Evolutionary conservation across 2,113 vertebrate species (phyloP), one percentile per base, ranked within the genome.

Genomic region (Prinia subflava): DNA sequence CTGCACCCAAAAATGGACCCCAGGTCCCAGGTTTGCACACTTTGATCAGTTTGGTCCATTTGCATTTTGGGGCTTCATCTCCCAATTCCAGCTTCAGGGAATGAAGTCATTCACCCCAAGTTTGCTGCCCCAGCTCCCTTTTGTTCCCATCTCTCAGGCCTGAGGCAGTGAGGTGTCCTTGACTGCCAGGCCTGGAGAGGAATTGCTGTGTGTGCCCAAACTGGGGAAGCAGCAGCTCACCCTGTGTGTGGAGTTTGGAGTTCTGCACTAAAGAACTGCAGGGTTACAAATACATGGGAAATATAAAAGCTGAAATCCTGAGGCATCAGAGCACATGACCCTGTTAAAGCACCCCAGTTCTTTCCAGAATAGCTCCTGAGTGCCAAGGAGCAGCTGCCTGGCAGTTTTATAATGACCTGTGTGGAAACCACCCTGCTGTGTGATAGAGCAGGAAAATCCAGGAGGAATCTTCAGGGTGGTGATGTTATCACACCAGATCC

Each of bases 211-310:
- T 64, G 5, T 79, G 60, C 3, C 17, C 75, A 9, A 13, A 42
- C 1, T 44, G 76, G 60, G 76, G 1, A 2, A 79, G 47, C 59
- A 79, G 76, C 76, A 79, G 75, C 60, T n/a, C 14, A 0, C 60
- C 23, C 14, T 53, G 76, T 1, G 24, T 42, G 15, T 78, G 75
- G 59, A 3, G 75, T 78, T 53, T 14, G 2, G 76, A 28, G 59
- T 28, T 8, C 2, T 0, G 3, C 76, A 78, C 47, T 53, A 2
- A 64, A 78, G 37, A 64, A 14, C 8, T 53, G 19, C 47, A 64
- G 76, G 31, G 1, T 23, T 44, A 35, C 49, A 64, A 1, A 79
- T 0, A 4, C 0, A 39, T 76, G 44, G 3, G n/a, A 15, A 41
- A 42, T 42, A 42, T 42, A 27, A 41, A 41, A 50, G 10, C 35